Conservation (phyloP, 2,888 invertebrate species). For the Helobdella robusta region DNA sequence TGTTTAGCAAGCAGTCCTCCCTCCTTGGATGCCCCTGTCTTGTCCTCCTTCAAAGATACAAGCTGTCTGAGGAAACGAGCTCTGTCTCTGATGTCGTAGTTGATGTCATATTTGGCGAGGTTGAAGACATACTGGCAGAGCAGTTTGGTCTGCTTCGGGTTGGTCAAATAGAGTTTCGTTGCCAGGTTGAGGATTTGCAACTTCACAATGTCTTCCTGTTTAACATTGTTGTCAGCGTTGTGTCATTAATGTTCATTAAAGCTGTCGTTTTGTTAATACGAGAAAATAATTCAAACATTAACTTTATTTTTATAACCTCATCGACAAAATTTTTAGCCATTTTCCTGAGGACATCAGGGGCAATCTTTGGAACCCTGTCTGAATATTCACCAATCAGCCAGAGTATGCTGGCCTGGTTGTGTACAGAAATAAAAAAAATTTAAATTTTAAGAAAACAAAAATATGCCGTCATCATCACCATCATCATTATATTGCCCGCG, state of each 20-base stretch:
- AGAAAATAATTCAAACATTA: too few species aligned
- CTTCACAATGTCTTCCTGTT: conserved; percentile 85
- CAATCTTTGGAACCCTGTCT: conserved; percentile 70
- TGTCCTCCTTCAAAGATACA: conserved; percentile 57
- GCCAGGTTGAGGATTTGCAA: conserved; percentile 88
- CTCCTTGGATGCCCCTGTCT: conserved; percentile 47
- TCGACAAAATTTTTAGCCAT: conserved; percentile 76
- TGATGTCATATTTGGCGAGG: conserved; percentile 88
- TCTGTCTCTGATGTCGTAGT: conserved; percentile 90
- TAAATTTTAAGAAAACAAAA: too few species aligned
- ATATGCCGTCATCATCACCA: too few species aligned
- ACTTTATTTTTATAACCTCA: conserved; percentile 55
- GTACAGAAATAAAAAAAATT: too few species aligned
- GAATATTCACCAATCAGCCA: conserved; percentile 86
- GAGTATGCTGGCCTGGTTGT: conserved; percentile 81
- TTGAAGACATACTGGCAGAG: conserved; percentile 85
- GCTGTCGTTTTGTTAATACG: too few species aligned
- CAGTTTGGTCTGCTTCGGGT: conserved; percentile 72
- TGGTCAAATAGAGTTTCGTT: conserved; percentile 80
- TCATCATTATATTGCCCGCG: too few species aligned
- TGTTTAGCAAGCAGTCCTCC: conserved; percentile 55
- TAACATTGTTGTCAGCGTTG: background rate
- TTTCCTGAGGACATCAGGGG: conserved; percentile 78
- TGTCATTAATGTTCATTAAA: too few species aligned
- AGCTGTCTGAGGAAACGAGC: conserved; percentile 78